phyloP scores from a whole-genome alignment of 2,797 vertebrate genomes.

The Luscinia megarhynchos region DNA sequence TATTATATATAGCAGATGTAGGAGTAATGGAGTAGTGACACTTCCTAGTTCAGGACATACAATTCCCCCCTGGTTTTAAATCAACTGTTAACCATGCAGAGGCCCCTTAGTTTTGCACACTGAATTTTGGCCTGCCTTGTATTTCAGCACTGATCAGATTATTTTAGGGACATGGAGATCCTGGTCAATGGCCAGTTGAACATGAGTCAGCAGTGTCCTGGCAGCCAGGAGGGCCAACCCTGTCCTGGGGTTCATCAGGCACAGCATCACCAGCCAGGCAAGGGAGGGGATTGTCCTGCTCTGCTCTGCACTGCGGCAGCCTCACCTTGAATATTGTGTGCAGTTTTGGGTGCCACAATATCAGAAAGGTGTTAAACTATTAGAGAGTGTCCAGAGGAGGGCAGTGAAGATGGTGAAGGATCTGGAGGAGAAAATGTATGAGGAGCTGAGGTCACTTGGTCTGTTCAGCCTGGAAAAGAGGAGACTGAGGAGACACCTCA shows the following conservation, averaged over 20 bases:
- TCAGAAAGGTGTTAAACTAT: background rate
- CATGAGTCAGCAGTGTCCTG: background rate
- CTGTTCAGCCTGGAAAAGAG: background rate
- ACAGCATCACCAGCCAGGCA: rapidly evolving
- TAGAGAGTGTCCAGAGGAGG: background rate
- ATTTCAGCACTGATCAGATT: background rate
- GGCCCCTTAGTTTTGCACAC: background rate
- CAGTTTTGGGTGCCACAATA: background rate
- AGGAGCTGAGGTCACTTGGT: background rate
- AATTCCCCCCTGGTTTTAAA: background rate
- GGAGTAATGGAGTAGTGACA: background rate
- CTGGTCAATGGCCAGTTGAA: rapidly evolving
- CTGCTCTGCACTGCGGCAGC: rapidly evolving
- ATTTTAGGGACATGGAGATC: background rate
- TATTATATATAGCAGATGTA: background rate
- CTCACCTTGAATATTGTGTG: rapidly evolving
- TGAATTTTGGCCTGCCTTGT: background rate
- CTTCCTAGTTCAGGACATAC: background rate
- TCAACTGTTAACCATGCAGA: background rate
- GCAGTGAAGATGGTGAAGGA: background rate
- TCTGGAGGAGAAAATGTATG: rapidly evolving
- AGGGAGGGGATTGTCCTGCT: background rate
- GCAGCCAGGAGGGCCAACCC: rapidly evolving
- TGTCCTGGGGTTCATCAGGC: background rate
- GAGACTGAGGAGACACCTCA: background rate